Conservation (phyloP, 2,797 vertebrate genomes). For the Gouania willdenowi region DNA sequence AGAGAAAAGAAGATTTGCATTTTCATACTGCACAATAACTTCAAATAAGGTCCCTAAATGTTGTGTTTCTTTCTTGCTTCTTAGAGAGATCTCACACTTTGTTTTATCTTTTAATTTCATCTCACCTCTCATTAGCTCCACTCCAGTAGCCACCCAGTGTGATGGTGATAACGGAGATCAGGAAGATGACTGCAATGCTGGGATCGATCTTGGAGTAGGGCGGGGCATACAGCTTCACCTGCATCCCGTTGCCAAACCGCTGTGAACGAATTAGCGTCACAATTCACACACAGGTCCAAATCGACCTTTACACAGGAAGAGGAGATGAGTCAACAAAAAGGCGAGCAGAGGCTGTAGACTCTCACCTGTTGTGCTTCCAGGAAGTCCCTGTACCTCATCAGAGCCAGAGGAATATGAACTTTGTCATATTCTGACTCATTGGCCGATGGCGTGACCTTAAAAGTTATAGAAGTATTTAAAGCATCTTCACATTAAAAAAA, state of each 20-base stretch:
- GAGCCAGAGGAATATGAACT: conserved; percentile 81
- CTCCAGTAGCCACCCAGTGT: conserved; percentile 91
- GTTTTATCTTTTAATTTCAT: no score
- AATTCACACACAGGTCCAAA: neutral
- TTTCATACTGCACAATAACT: no score
- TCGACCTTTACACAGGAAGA: rapidly evolving
- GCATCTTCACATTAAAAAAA: no score
- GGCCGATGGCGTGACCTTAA: conserved; percentile 72
- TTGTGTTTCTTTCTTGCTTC: no score
- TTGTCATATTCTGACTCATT: conserved; percentile 78
- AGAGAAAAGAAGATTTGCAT: no score
- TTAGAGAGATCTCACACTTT: no score
- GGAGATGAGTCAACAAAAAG: neutral
- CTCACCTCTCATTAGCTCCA: conserved; percentile 86
- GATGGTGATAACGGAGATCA: conserved; percentile 86
- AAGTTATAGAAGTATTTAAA: no score
- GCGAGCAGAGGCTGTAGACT: no score
- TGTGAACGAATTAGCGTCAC: conserved; percentile 48
- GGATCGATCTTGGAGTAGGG: conserved; percentile 74
- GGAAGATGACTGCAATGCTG: conserved; percentile 86
- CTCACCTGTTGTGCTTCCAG: conserved; percentile 80
- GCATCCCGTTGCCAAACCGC: conserved; percentile 75
- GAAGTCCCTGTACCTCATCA: conserved; percentile 82
- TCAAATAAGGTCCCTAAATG: no score
- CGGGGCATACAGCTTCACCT: conserved; percentile 82